Evolutionary conservation across 2,888 invertebrate species (phyloP), one percentile per base, ranked within the genome.

Genomic region (Torymus tubicola): DNA sequence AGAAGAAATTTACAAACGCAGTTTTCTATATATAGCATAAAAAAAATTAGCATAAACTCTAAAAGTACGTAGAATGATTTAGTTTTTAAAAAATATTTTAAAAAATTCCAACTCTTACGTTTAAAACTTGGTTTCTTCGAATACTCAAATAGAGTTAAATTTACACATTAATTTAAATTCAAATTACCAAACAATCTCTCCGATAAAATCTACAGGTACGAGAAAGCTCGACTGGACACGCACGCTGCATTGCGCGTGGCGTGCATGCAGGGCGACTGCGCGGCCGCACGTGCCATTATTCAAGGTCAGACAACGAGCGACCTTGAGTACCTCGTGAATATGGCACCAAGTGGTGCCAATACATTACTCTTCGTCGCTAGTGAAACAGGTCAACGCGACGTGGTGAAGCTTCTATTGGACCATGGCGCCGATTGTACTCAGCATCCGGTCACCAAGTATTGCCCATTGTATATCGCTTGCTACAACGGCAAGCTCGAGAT

Each of bases 381-480:
- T 86, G 97, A 98, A 91, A 93, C 94, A 72, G 99, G 98, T 0
- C 94, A 95, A 83, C 94, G 94, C 55, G 94, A 95, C 53, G 94
- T 97, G 31, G 97, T 97, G 0, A 92, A 94, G 82, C 92, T 99
- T 52, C 90, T 95, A 53, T 91, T 99, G 64, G 95, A 95, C 18
- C 93, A 95, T 78, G 96, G 96, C 1, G 97, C 97, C 0, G 98
- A 98, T 91, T 96, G 97, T 0, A 93, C 97, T 74, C 95, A 95
- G 53, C 98, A 98, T 91, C 95, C 97, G 0, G 96, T 96, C 50
- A 98, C 98, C 2, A 95, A 96, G 87, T 98, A 98, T 91, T 96
- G 97, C 0, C 98, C 98, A 0, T 92, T 99, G 0, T 98, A 98
- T 91, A 96, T 97, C 75, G 96, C 98, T 3, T 95, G 96, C 82